Evolutionary conservation across 2,113 vertebrate species (phyloP).

Genomic region (Felis catus): DNA sequence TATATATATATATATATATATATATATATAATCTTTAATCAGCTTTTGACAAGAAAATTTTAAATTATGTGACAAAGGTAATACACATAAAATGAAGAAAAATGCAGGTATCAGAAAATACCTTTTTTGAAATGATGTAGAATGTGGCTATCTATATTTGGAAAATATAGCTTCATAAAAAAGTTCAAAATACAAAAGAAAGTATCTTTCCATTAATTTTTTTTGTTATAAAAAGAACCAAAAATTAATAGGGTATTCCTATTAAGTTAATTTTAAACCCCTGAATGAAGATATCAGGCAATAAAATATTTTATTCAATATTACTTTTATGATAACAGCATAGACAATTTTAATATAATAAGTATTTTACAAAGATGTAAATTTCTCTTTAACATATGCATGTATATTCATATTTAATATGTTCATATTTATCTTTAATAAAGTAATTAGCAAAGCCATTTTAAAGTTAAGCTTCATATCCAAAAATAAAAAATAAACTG

Average conservation of each 20-base stretch:
- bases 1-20: background rate
- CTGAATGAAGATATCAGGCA: background rate
- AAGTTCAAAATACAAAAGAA: slow-evolving; percentile 36
- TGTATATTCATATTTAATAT: background rate
- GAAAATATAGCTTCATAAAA: slow-evolving; percentile 31
- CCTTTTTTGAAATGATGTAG: background rate
- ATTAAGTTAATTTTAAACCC: background rate
- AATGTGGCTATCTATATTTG: background rate
- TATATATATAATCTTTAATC: background rate
- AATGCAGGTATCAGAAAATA: background rate
- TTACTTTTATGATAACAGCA: background rate
- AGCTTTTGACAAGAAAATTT: background rate
- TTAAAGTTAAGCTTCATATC: slow-evolving; percentile 17
- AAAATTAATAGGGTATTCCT: background rate
- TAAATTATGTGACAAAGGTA: background rate
- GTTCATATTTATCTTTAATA: background rate
- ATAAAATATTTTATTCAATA: background rate
- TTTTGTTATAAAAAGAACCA: background rate
- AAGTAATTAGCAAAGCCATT: background rate
- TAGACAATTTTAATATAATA: background rate
- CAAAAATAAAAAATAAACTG: background rate
- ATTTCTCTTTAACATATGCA: background rate
- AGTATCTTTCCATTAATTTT: background rate
- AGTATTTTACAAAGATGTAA: background rate
- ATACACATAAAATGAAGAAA: background rate